A percentile compares a stretch with the other conserved stretches of the same genome.
Conservation (phyloP, 2,888 invertebrate genomes). For the Trissoscelio sp. region DNA sequence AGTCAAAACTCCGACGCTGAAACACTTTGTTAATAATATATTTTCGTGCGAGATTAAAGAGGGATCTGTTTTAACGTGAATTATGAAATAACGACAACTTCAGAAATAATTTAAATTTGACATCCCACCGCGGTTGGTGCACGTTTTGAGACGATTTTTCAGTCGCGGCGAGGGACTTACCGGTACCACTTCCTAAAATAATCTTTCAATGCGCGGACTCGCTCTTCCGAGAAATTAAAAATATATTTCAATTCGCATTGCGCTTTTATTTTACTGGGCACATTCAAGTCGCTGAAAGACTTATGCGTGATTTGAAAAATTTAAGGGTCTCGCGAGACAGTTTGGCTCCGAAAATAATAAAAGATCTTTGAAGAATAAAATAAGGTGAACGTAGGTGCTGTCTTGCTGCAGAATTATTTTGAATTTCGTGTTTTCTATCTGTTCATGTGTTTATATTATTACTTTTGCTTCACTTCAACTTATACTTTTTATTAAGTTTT, state of each 20-base stretch:
- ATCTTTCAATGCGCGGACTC: slow-evolving; percentile 30
- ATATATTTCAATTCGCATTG: slow-evolving; percentile 50
- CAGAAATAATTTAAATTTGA: slow-evolving; percentile 44
- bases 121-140: not conserved
- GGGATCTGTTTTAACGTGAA: slow-evolving; percentile 24
- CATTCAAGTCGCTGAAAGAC: slow-evolving; percentile 12
- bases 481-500: too few species aligned
- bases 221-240: slow-evolving; percentile 55
- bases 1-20: slow-evolving; percentile 14
- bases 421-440: too few species aligned
- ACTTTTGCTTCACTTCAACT: too few species aligned
- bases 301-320: slow-evolving; percentile 34
- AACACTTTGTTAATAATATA: slow-evolving; percentile 32
- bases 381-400: not conserved
- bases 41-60: slow-evolving; percentile 39
- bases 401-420: too few species aligned
- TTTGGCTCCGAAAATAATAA: slow-evolving; percentile 42
- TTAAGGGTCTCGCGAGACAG: slow-evolving; percentile 36
- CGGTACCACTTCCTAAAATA: slow-evolving; percentile 41
- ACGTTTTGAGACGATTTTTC: slow-evolving; percentile 31
- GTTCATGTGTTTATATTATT: too few species aligned
- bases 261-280: slow-evolving; percentile 26
- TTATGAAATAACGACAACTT: slow-evolving; percentile 40
- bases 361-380: not conserved
- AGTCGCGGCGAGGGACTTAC: slow-evolving; percentile 1